Percentiles rank a stretch among this genome's conserved stretches.
Conservation (phyloP, 2,797 vertebrate genomes). For the Staurois parvus region DNA sequence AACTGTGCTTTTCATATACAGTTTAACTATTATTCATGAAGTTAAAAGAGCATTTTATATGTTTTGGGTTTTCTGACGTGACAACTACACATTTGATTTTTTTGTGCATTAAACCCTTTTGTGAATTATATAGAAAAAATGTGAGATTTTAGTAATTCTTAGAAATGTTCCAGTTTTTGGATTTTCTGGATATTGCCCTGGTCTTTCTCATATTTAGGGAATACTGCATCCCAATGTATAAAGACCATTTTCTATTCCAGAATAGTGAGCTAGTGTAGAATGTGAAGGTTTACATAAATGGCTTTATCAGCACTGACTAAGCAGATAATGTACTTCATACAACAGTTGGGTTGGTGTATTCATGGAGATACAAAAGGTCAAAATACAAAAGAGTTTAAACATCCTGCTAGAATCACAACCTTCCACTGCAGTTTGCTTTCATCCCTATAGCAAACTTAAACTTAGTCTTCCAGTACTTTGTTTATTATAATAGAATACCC, state of each 20-base stretch:
- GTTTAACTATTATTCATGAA: neutral
- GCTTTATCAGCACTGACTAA: slow-evolving; percentile 67
- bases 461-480: slow-evolving; percentile 72
- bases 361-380: slow-evolving; percentile 70
- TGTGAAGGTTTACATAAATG: slow-evolving; percentile 63
- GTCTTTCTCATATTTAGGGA: neutral
- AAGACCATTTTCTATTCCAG: slow-evolving; percentile 24
- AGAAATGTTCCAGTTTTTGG: neutral
- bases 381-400: slow-evolving; percentile 76
- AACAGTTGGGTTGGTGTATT: slow-evolving; percentile 68
- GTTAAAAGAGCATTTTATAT: no score
- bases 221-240: slow-evolving; percentile 9
- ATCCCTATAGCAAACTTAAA: slow-evolving; percentile 67
- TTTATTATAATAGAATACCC: slow-evolving; percentile 27
- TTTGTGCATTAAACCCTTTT: neutral
- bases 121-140: neutral
- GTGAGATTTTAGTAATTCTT: no score
- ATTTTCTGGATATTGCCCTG: neutral
- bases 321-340: slow-evolving; percentile 67
- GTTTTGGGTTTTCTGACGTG: no score
- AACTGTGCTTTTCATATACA: neutral
- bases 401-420: slow-evolving; percentile 75
- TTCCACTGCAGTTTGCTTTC: slow-evolving; percentile 76
- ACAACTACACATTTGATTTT: no score
- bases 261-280: slow-evolving; percentile 33